Evolutionary conservation across 2,797 vertebrate species (phyloP).

Genomic region (Zenarchopterus dispar): DNA sequence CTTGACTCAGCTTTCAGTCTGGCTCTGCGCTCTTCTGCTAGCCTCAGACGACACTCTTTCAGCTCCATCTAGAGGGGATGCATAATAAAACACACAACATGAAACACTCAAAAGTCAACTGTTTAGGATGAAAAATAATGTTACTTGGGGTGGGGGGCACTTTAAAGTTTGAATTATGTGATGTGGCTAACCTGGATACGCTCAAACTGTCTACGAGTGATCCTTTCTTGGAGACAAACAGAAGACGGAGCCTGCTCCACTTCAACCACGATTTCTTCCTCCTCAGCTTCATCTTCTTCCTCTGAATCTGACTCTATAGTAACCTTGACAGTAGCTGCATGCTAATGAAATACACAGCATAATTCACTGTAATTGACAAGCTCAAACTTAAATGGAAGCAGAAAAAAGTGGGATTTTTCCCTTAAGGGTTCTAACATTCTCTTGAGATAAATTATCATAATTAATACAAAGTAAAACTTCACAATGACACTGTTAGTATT

Average conservation of each 20-base stretch:
- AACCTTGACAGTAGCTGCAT: conserved; percentile 69
- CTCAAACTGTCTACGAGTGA: conserved; percentile 53
- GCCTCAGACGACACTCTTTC: conserved; percentile 85
- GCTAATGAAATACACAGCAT: conserved; percentile 51
- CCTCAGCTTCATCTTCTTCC: conserved; percentile 44
- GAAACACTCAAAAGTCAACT: not conserved
- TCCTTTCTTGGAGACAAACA: conserved; percentile 39
- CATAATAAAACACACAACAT: conserved; percentile 1
- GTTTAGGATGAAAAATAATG: not conserved
- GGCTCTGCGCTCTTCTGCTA: conserved; percentile 88
- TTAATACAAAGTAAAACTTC: no score
- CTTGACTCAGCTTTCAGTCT: conserved; percentile 86
- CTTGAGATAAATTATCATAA: not conserved
- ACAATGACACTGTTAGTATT: no score
- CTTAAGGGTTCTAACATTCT: not conserved
- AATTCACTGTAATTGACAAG: not conserved
- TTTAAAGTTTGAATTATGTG: not conserved
- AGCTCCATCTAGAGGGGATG: conserved; percentile 85
- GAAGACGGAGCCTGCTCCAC: conserved; percentile 36
- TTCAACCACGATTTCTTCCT: conserved; percentile 46
- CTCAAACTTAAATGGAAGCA: not conserved
- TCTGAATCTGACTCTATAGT: conserved; percentile 75
- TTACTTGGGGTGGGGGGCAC: not conserved
- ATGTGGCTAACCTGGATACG: conserved; percentile 60
- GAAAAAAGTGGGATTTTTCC: not conserved